Conservation (phyloP, 2,888 invertebrate genomes). For the Mamestra brassicae region DNA sequence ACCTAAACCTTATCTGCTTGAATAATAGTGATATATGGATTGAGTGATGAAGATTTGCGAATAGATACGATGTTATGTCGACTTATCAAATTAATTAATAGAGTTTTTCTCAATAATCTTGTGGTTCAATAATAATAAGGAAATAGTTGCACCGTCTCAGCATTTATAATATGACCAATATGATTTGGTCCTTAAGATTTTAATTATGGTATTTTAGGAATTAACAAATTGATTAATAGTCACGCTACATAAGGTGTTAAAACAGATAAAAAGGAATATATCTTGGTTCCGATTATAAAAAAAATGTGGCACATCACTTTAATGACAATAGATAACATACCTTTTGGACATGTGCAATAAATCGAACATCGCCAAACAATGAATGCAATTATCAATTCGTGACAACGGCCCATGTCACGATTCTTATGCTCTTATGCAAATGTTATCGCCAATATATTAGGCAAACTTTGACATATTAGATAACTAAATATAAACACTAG, state of each 20-base stretch:
- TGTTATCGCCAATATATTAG: slow-evolving; percentile 59
- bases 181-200: neutral
- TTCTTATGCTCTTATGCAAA: slow-evolving; percentile 64
- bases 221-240: no score
- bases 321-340: slow-evolving; percentile 30
- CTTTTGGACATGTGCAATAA: slow-evolving; percentile 20
- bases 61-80: no score
- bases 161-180: neutral
- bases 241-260: neutral
- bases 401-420: slow-evolving; percentile 51
- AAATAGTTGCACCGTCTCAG: neutral
- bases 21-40: no score
- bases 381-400: slow-evolving; percentile 45
- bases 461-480: slow-evolving; percentile 74
- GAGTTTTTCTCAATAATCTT: no score
- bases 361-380: slow-evolving; percentile 22
- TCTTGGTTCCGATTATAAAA: neutral
- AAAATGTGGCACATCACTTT: neutral
- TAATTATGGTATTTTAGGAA: no score
- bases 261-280: neutral
- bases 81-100: no score
- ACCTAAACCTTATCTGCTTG: no score
- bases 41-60: no score
- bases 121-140: no score
- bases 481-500: slow-evolving; percentile 47